phyloP scores from a whole-genome alignment of 2,888 invertebrate species.

The Lasiommata megera region DNA sequence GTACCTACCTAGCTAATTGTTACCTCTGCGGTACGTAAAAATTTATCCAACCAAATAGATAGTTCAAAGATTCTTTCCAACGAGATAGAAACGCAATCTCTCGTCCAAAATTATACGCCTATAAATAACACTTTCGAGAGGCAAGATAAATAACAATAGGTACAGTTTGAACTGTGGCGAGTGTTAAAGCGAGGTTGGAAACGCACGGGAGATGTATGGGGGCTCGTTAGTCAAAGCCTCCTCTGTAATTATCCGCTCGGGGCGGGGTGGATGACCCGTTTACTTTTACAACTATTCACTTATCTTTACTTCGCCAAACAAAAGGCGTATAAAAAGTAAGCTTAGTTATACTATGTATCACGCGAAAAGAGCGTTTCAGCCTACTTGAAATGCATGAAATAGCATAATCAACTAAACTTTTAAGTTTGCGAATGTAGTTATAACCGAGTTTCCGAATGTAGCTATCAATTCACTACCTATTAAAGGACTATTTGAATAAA shows the following conservation, averaged over 20 bases:
- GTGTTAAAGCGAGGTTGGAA: constrained; percentile 18
- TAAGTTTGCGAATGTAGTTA: no score
- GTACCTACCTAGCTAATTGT: no score
- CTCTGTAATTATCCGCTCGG: constrained; percentile 61
- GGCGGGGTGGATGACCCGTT: constrained; percentile 64
- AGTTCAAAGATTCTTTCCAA: no score
- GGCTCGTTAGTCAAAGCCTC: constrained; percentile 59
- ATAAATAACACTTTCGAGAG: constrained; percentile 7
- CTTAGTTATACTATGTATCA: not conserved
- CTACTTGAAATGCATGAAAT: no score
- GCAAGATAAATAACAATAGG: constrained; percentile 9
- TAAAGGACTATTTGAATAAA: no score
- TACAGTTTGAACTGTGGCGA: constrained; percentile 2
- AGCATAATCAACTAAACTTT: no score
- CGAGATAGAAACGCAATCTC: not conserved
- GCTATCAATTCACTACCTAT: no score
- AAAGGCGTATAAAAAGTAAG: constrained; percentile 55
- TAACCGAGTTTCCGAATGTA: no score
- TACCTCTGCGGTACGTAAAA: no score
- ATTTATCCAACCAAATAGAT: no score
- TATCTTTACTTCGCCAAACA: constrained; percentile 72
- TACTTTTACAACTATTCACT: constrained; percentile 57
- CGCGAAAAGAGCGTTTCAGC: not conserved
- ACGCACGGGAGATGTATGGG: constrained; percentile 19
- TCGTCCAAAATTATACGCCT: constrained; percentile 6